Evolutionary conservation across 2,797 vertebrate species (phyloP).

Genomic region (Chaenodraco wilsoni): DNA sequence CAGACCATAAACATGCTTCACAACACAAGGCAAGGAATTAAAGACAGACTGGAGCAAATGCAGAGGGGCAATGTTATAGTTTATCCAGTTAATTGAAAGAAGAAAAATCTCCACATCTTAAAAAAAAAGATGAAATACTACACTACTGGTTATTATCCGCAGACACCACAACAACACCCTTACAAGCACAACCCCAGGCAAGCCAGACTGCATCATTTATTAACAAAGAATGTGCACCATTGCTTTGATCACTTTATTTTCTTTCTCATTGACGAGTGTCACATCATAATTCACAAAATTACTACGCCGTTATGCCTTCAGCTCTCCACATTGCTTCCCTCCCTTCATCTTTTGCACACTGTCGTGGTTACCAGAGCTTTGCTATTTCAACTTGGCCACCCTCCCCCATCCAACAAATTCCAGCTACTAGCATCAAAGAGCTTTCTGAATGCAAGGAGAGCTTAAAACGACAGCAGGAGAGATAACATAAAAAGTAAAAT

Average conservation of each 20-base stretch:
- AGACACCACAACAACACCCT: constrained; percentile 6
- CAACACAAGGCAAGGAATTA: constrained; percentile 38
- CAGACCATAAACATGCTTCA: constrained; percentile 53
- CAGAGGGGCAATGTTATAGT: background rate
- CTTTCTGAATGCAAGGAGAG: constrained; percentile 43
- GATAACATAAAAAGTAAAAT: constrained; percentile 18
- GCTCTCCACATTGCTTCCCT: constrained; percentile 29
- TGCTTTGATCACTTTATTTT: constrained; percentile 31
- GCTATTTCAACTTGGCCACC: constrained; percentile 64
- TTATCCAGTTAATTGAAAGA: constrained; percentile 1
- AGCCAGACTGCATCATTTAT: constrained; percentile 31
- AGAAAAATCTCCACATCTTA: constrained; percentile 1
- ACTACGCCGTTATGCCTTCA: constrained; percentile 26
- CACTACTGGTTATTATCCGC: background rate
- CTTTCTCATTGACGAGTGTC: constrained; percentile 35
- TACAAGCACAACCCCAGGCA: constrained; percentile 13
- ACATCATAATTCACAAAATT: constrained; percentile 58
- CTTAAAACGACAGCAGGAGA: constrained; percentile 24
- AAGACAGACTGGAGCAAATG: constrained; percentile 26
- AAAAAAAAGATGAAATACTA: background rate
- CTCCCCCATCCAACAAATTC: constrained; percentile 70
- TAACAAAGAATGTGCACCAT: constrained; percentile 20
- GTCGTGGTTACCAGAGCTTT: constrained; percentile 66
- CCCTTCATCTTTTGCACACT: constrained; percentile 62
- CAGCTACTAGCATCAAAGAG: constrained; percentile 73